A percentile compares a stretch with the other conserved stretches of the same genome.
Evolutionary conservation across 2,888 invertebrate species (phyloP).

Genomic region (Taphrorychus bicolor): DNA sequence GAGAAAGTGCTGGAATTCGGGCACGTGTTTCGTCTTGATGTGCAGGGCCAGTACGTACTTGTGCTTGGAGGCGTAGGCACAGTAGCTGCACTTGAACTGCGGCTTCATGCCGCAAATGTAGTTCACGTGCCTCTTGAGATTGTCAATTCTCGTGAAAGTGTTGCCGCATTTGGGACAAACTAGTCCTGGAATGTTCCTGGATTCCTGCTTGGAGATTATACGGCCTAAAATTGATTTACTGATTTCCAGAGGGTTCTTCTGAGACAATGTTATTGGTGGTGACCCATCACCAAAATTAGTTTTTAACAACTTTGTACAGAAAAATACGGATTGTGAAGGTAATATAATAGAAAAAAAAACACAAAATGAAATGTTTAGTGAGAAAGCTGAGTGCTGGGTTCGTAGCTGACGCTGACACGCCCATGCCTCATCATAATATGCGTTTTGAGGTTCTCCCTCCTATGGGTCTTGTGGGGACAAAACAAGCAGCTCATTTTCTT

Average conservation of each 20-base stretch:
- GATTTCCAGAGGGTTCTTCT: background rate
- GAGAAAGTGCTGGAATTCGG: constrained; percentile 34
- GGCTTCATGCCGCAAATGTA: constrained; percentile 48
- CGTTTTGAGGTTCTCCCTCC: constrained; percentile 45
- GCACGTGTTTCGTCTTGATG: constrained; percentile 47
- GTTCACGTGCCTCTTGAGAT: constrained; percentile 46
- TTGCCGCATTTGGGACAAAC: constrained; percentile 46
- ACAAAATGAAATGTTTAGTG: no score
- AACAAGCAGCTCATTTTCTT: constrained; percentile 44
- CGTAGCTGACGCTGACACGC: background rate
- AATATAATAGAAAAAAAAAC: no score
- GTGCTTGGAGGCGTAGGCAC: constrained; percentile 49
- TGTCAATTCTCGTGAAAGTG: constrained; percentile 48
- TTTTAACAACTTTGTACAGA: no score
- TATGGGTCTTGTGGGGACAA: constrained; percentile 46
- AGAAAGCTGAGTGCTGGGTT: background rate
- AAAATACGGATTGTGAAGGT: no score
- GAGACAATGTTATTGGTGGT: background rate
- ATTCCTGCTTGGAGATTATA: constrained; percentile 6
- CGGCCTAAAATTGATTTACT: constrained; percentile 18
- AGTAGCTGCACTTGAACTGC: constrained; percentile 48
- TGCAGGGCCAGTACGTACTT: constrained; percentile 49
- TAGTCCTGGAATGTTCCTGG: constrained; percentile 10
- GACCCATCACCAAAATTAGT: background rate
- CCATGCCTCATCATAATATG: constrained; percentile 44